Conservation (phyloP, 2,888 invertebrate genomes). For the Catocala sponsa region DNA sequence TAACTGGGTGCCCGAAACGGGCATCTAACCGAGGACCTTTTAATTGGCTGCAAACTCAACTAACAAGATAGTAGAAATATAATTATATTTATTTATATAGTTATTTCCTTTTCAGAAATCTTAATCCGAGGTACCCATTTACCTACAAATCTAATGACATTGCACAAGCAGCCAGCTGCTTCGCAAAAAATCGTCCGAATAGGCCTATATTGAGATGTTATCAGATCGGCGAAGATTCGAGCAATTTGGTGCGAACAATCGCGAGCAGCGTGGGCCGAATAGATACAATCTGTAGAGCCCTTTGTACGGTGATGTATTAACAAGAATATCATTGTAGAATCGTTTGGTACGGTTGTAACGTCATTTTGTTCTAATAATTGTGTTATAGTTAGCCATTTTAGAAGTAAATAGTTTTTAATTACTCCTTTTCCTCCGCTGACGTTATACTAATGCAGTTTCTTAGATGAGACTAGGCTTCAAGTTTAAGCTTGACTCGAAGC, state of each 20-base stretch:
- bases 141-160: constrained; percentile 7
- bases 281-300: constrained; percentile 58
- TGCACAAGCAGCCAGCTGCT: constrained; percentile 32
- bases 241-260: constrained; percentile 57
- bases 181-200: constrained; percentile 40
- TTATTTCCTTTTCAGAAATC: neutral
- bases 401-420: no score
- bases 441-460: no score
- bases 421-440: no score
- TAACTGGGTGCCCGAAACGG: no score
- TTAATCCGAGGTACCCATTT: no score
- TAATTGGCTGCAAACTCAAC: no score
- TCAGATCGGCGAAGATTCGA: constrained; percentile 51
- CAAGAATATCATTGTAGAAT: constrained; percentile 17
- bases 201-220: constrained; percentile 47
- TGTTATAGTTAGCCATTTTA: neutral
- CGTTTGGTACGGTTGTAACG: constrained; percentile 17
- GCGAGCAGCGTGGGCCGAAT: constrained; percentile 42
- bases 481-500: no score
- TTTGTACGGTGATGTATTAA: constrained; percentile 50
- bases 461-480: no score
- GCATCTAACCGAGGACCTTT: no score
- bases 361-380: neutral
- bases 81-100: no score
- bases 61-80: no score